A percentile compares a stretch with the other conserved stretches of the same genome.
phyloP scores from a whole-genome alignment of 2,888 invertebrate species.

The Tipula confusa region DNA sequence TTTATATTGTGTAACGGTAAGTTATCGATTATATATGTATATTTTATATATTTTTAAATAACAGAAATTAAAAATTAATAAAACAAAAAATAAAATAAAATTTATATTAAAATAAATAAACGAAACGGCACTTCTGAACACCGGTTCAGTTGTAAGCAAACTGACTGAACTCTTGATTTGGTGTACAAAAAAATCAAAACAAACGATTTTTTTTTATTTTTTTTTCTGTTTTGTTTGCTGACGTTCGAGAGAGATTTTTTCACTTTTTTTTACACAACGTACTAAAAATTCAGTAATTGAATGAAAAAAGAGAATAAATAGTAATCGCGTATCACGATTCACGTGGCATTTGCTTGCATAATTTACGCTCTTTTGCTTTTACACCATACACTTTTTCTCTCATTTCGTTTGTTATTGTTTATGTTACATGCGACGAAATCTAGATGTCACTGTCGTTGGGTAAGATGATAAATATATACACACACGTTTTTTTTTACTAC shows the following conservation, averaged over 20 bases:
- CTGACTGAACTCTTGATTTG: background rate
- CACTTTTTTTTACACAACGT: background rate
- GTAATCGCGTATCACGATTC: background rate
- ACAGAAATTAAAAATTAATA: background rate
- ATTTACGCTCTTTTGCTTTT: background rate
- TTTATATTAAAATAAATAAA: background rate
- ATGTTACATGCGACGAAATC: background rate
- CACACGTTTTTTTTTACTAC: background rate
- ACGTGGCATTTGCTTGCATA: background rate
- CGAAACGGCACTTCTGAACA: background rate
- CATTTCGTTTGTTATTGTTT: background rate
- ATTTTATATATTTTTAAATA: background rate
- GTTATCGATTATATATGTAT: no score
- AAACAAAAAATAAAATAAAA: background rate
- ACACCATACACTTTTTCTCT: background rate
- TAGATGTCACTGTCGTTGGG: background rate
- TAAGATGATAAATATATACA: background rate
- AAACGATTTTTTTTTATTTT: background rate
- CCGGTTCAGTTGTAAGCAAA: constrained; percentile 12
- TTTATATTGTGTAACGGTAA: background rate
- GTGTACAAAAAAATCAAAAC: background rate
- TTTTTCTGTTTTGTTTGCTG: background rate
- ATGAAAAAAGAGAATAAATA: background rate
- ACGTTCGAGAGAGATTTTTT: background rate
- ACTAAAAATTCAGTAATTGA: background rate